A percentile compares a stretch with the other conserved stretches of the same genome.
Evolutionary conservation across 2,888 invertebrate species (phyloP).

Genomic region (Oxycera nigricornis): DNA sequence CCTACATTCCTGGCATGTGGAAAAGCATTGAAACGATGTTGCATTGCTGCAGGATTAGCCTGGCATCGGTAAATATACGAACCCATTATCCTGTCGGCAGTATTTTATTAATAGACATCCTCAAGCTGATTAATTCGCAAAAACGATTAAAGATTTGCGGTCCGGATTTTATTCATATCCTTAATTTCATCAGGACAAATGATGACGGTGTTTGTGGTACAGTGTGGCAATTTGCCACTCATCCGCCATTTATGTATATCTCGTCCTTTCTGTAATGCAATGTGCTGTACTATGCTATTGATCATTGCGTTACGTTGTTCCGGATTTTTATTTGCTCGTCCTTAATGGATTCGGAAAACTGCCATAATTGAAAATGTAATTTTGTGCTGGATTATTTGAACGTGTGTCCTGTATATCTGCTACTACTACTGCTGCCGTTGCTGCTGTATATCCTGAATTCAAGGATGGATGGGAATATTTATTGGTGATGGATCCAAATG

Average conservation of each 20-base stretch:
- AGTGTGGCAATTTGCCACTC: background rate
- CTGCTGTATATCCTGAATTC: background rate
- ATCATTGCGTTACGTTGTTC: background rate
- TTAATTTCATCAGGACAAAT: background rate
- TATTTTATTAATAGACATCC: constrained; percentile 2
- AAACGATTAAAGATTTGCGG: constrained; percentile 17
- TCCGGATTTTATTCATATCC: background rate
- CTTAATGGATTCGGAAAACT: background rate
- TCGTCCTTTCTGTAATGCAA: background rate
- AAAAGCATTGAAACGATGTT: background rate
- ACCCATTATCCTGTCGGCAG: constrained; percentile 2
- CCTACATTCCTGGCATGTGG: background rate
- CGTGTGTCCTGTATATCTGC: background rate
- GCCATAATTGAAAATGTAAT: background rate
- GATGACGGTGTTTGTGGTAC: background rate
- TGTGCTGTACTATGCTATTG: no score
- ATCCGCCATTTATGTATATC: background rate
- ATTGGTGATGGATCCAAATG: background rate
- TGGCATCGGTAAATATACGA: background rate
- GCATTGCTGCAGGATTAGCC: background rate
- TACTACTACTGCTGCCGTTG: background rate
- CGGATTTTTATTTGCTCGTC: background rate
- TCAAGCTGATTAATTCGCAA: background rate
- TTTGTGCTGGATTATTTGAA: background rate
- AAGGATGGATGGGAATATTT: background rate